These are phyloP conservation scores for Siniperca obscura DNA, from an alignment of 2,797 vertebrate species.

Conservation along the genomic window DNA sequence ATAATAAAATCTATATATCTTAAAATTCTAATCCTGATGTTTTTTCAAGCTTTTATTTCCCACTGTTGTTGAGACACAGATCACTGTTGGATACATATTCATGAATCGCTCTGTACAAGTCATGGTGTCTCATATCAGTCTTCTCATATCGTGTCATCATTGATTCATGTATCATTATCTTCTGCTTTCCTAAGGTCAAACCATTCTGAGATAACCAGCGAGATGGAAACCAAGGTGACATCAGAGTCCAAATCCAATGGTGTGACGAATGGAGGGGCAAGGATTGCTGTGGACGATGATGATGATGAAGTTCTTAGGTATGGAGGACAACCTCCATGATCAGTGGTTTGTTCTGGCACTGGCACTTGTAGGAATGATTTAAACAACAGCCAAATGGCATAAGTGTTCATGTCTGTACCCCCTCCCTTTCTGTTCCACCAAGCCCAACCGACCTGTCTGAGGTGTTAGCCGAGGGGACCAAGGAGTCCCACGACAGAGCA, in stretches of 20 bases:
- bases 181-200: constrained; percentile 5
- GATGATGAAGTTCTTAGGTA: constrained; percentile 63
- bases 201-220: neutral
- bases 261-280: constrained; percentile 27
- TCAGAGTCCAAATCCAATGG: constrained; percentile 25
- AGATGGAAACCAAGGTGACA: constrained; percentile 45
- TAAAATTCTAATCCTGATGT: neutral
- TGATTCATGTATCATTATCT: neutral
- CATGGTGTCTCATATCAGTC: neutral
- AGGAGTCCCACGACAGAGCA: constrained; percentile 88
- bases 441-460: constrained; percentile 90
- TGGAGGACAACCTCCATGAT: neutral
- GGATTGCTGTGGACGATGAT: constrained; percentile 37
- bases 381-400: neutral
- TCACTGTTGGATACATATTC: neutral
- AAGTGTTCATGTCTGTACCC: neutral
- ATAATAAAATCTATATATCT: neutral
- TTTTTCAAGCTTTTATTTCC: neutral
- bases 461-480: constrained; percentile 90
- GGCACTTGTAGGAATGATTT: neutral
- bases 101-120: neutral
- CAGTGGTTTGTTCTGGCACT: neutral
- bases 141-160: neutral
- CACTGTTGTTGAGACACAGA: neutral
- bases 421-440: neutral